phyloP scores from a whole-genome alignment of 2,797 vertebrate genomes.

The Mallotus villosus region DNA sequence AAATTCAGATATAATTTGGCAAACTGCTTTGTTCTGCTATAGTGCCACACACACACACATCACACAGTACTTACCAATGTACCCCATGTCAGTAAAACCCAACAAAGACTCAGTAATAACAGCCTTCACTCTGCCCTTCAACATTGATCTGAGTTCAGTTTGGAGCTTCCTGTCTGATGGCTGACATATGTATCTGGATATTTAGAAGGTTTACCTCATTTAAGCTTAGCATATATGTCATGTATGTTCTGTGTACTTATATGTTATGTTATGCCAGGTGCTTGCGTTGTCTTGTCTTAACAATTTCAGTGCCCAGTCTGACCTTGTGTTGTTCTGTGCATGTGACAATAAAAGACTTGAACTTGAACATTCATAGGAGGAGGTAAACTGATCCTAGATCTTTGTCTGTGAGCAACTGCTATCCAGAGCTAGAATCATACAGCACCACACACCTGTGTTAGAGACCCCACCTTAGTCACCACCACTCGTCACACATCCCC shows the following conservation, averaged over 20 bases:
- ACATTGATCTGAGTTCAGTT: background rate
- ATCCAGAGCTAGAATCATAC: constrained; percentile 13
- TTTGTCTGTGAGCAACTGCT: background rate
- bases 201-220: too few species aligned
- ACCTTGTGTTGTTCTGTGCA: too few species aligned
- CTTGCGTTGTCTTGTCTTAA: too few species aligned
- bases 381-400: background rate
- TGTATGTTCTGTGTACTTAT: too few species aligned
- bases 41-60: constrained; percentile 20
- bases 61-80: constrained; percentile 14
- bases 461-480: background rate
- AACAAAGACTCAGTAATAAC: constrained; percentile 16
- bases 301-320: too few species aligned
- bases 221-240: too few species aligned
- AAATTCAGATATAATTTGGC: constrained; percentile 1
- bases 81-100: constrained; percentile 1
- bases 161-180: background rate
- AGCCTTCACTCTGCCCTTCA: constrained; percentile 1
- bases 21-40: constrained; percentile 40
- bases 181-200: too few species aligned
- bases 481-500: background rate
- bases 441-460: constrained; percentile 7
- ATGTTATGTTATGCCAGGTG: too few species aligned
- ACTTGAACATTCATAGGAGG: background rate
- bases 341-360: too few species aligned